phyloP scores from a whole-genome alignment of 2,113 vertebrate genomes.

The Pterocles burchelli region DNA sequence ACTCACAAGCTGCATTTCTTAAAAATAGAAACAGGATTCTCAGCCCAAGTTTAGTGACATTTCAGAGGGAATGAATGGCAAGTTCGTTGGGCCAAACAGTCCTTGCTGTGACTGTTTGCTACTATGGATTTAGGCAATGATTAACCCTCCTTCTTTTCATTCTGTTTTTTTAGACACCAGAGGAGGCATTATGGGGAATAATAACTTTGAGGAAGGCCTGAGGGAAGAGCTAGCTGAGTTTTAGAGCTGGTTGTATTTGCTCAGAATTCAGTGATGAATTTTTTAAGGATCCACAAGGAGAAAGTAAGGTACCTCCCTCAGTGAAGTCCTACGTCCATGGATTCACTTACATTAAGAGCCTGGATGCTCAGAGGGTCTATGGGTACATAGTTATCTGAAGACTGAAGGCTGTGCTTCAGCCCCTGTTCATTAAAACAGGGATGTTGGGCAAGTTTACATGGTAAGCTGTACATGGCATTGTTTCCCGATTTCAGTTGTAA shows the following conservation, averaged over 20 bases:
- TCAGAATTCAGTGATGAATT: background rate
- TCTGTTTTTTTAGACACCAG: background rate
- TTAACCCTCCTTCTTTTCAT: background rate
- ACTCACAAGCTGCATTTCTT: conserved; percentile 53
- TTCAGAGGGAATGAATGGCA: conserved; percentile 7
- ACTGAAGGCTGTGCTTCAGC: background rate
- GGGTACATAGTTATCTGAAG: background rate
- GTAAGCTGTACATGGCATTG: rapidly evolving
- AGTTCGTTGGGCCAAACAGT: conserved; percentile 6
- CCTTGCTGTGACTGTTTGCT: background rate
- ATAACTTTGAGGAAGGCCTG: background rate
- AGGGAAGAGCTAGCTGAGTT: background rate
- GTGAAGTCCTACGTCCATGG: background rate
- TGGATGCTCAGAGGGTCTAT: background rate
- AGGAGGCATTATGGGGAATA: background rate
- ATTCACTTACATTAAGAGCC: background rate
- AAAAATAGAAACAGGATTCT: conserved; percentile 51
- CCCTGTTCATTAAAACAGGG: background rate
- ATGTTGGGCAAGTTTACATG: background rate
- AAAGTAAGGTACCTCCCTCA: background rate
- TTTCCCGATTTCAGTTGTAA: background rate
- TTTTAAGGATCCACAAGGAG: background rate
- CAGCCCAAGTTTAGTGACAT: conserved; percentile 19
- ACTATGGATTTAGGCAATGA: background rate
- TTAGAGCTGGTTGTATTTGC: background rate